Evolutionary conservation across 2,888 invertebrate genomes (phyloP), one percentile per base, ranked within the genome.

Genomic region (Tolmerus cingulatus): DNA sequence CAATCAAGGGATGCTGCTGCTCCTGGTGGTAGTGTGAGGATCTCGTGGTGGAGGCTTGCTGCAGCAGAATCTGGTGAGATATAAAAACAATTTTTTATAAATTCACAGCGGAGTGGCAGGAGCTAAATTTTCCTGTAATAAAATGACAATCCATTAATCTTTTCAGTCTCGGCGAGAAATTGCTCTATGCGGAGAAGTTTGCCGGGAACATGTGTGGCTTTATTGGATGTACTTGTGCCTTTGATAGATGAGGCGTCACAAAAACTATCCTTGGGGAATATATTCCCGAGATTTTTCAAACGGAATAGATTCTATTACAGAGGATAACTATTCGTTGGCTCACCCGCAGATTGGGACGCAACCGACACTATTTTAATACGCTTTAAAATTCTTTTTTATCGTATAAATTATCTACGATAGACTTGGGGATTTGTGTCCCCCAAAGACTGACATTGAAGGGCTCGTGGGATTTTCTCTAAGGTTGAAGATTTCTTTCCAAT

Each of bases 101-200:
- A 82, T 57, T 57, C 55, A 37, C 37, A 2, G 19, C 19, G 9
- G 14, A 19, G 76, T 37, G 37, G 37, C 37, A 37, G 27, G 82
- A 30, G 82, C 57, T 82, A 66, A 66, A 82, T 82, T 82, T 82
- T 30, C 57, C 37, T 51, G 37, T 82, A 82, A 57, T 57, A 82
- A 82, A 82, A 82, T 82, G 82, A 66, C 82, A 82, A 82, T 57
- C 82, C 82, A 82, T 82, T 82, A 82, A 82, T 82, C 82, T 82
- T 82, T 46, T 79, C 79, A 79, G 82, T 51, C 57, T 66, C 34
- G 57, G 12, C 82, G 82, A 82, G 40, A 82, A n/a, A 34, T 66
- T 40, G 82, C 51, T 37, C 82, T 82, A 30, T 81, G 81, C 27
- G 81, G 27, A 82, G 66, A 34, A 82, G 55, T 57, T 57, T 82